A percentile compares a stretch with the other conserved stretches of the same genome.
These are phyloP conservation scores for Toxonevra muliebris DNA, from an alignment of 2,888 invertebrate genomes.

Conservation along the genomic window DNA sequence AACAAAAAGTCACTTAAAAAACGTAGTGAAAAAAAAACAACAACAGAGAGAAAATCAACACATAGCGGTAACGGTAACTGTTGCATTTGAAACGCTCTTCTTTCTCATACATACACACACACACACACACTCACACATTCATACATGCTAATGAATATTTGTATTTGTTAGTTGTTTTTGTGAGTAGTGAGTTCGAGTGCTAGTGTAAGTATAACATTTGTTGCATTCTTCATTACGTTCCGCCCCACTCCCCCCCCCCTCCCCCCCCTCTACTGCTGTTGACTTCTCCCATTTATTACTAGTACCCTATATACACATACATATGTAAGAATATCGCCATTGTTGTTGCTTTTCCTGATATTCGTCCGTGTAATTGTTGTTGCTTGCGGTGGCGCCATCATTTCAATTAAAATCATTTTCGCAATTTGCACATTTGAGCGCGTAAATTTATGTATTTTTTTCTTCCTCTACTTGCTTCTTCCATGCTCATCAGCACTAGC, in stretches of 20 bases:
- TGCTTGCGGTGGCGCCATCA: background rate
- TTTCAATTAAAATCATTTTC: conserved; percentile 3
- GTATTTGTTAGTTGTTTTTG: conserved; percentile 1
- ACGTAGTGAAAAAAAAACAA: background rate
- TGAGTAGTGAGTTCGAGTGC: background rate
- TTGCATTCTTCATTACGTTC: conserved; percentile 7
- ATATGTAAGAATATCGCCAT: background rate
- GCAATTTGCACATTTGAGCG: conserved; percentile 15
- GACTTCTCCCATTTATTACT: background rate
- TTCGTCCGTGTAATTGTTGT: background rate
- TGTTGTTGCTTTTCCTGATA: background rate
- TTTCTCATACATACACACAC: background rate
- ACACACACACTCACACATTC: background rate
- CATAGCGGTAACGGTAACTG: conserved; percentile 11
- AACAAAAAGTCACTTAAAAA: background rate
- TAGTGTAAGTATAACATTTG: conserved; percentile 9
- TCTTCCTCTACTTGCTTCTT: background rate
- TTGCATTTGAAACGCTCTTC: conserved; percentile 12
- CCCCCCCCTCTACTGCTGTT: background rate
- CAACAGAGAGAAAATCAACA: background rate
- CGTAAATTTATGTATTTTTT: background rate
- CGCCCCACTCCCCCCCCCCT: background rate
- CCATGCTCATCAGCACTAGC: background rate
- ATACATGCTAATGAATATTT: background rate
- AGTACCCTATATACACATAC: background rate